A percentile compares a stretch with the other conserved stretches of the same genome.
phyloP scores from a whole-genome alignment of 2,113 vertebrate genomes.

The Malurus elegans region DNA sequence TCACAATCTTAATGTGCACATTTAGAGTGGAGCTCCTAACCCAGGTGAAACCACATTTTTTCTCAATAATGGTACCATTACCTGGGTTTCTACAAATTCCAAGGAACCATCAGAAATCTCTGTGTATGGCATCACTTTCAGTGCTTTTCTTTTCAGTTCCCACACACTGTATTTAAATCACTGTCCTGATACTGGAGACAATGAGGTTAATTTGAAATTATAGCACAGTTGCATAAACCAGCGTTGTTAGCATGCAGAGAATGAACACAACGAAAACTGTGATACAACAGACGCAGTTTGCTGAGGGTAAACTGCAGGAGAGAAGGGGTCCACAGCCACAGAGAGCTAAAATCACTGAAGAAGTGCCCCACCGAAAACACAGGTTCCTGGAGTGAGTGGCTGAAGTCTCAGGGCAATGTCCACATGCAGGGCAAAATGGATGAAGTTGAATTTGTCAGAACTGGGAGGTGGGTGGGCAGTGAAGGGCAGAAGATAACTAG shows the following conservation, averaged over 20 bases:
- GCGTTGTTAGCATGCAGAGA: accelerated
- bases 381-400: not conserved
- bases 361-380: not conserved
- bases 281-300: not conserved
- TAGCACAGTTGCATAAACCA: not conserved
- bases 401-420: not conserved
- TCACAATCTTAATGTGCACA: not conserved
- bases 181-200: not conserved
- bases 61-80: not conserved
- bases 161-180: not conserved
- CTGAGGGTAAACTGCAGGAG: not conserved
- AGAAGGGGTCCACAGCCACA: not conserved
- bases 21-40: not conserved
- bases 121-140: not conserved
- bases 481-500: not conserved
- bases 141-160: not conserved
- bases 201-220: not conserved
- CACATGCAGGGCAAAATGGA: not conserved
- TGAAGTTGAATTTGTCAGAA: not conserved
- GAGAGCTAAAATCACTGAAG: not conserved
- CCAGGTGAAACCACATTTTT: not conserved
- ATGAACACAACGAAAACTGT: not conserved
- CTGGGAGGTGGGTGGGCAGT: not conserved
- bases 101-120: not conserved
- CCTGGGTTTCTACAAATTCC: not conserved